These are phyloP conservation scores for Drosophila mojavensis DNA, from an alignment of 1,140 invertebrate genomes.

Conservation along the genomic window DNA sequence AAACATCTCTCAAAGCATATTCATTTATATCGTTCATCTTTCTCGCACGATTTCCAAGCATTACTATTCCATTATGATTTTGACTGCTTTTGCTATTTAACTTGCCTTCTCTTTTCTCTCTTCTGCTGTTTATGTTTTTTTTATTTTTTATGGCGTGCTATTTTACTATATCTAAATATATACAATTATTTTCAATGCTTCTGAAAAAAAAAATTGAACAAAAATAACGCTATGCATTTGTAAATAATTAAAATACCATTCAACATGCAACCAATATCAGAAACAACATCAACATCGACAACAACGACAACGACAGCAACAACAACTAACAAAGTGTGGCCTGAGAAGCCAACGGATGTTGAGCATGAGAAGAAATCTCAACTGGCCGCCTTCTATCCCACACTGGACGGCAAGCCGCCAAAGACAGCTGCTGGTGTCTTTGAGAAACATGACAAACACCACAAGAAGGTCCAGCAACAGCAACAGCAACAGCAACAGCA, in stretches of 20 bases:
- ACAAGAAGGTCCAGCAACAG: conserved; percentile 63
- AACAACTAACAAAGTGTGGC: conserved; percentile 44
- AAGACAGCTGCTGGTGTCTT: conserved; percentile 58
- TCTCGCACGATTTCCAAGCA: conserved; percentile 32
- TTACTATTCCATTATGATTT: conserved; percentile 31
- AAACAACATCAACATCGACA: conserved; percentile 64
- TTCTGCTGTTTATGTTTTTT: conserved; percentile 12
- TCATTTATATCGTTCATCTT: conserved; percentile 25
- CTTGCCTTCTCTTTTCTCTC: conserved; percentile 36
- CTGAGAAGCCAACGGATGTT: conserved; percentile 32
- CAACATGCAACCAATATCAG: conserved; percentile 75
- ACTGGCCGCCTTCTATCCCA: conserved; percentile 77
- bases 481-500: conserved; percentile 57
- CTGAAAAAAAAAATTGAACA: conserved; percentile 50
- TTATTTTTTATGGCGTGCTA: conserved; percentile 30
- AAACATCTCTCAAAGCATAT: conserved; percentile 19
- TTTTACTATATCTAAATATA: conserved; percentile 46
- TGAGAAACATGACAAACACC: conserved; percentile 70
- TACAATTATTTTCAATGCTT: conserved; percentile 67
- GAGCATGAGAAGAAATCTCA: conserved; percentile 68
- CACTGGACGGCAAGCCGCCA: conserved; percentile 79
- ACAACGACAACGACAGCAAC: conserved; percentile 49
- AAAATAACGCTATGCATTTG: conserved; percentile 76
- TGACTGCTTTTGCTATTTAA: conserved; percentile 44
- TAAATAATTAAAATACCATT: conserved; percentile 77